Percentiles rank a stretch among this genome's conserved stretches.
phyloP scores from a whole-genome alignment of 2,113 vertebrate genomes.

The Calypte anna region DNA sequence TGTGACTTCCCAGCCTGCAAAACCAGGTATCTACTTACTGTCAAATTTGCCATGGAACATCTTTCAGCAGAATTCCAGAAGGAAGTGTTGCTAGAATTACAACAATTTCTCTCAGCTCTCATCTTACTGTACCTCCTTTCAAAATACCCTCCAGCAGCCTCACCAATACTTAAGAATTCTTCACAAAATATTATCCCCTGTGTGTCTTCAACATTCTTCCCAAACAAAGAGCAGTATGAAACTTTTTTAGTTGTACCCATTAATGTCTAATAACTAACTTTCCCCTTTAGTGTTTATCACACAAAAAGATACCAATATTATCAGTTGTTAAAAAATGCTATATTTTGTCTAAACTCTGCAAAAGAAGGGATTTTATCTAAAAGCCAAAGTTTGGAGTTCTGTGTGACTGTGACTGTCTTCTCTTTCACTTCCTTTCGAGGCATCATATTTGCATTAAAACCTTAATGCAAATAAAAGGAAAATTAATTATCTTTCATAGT shows the following conservation, averaged over 20 bases:
- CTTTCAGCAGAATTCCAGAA: background rate
- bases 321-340: background rate
- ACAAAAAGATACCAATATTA: background rate
- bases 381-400: background rate
- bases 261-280: constrained; percentile 27
- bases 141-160: background rate
- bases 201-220: constrained; percentile 13
- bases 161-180: background rate
- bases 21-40: background rate
- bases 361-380: background rate
- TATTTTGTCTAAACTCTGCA: background rate
- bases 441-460: background rate
- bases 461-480: background rate
- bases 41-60: background rate
- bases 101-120: background rate
- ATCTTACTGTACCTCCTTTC: background rate
- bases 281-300: background rate
- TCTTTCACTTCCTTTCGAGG: background rate
- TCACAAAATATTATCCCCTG: background rate
- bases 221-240: background rate
- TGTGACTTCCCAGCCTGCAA: background rate
- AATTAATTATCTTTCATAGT: background rate
- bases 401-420: background rate
- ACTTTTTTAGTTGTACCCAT: background rate
- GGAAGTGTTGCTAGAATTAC: background rate